phyloP scores from a whole-genome alignment of 2,888 invertebrate species.

The Oxycera nigricornis region DNA sequence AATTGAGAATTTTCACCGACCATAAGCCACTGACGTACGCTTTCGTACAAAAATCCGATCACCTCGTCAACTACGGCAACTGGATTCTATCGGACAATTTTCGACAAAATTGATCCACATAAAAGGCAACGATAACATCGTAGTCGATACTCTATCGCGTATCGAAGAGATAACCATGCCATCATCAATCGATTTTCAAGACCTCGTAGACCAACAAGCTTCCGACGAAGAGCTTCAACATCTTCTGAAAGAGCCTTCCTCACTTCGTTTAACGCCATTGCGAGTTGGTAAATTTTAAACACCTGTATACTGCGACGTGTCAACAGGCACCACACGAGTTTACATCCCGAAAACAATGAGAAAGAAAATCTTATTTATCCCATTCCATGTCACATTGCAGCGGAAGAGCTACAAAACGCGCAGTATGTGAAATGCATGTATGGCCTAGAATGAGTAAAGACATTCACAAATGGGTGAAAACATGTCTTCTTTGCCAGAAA shows the following conservation, averaged over 20 bases:
- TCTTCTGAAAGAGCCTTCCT: neutral
- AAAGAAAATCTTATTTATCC: no score
- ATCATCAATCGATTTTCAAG: neutral
- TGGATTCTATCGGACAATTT: neutral
- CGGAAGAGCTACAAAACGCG: no score
- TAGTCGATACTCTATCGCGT: constrained; percentile 5
- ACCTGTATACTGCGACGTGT: constrained; percentile 37
- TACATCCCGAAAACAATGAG: constrained; percentile 12
- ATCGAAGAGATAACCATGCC: constrained; percentile 1
- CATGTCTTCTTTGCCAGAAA: no score
- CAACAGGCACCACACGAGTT: constrained; percentile 28
- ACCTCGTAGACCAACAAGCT: neutral
- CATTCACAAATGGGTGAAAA: no score
- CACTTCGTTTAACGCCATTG: neutral
- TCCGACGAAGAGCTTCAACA: neutral
- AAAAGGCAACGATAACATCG: constrained; percentile 1
- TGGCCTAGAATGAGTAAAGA: no score
- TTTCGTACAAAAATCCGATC: no score
- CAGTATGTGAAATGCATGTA: no score
- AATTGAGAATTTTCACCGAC: constrained; percentile 10
- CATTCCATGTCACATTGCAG: no score
- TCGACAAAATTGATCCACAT: neutral
- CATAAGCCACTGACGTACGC: neutral
- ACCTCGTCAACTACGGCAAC: constrained; percentile 34
- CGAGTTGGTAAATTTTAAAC: neutral